Evolutionary conservation across 2,888 invertebrate species (phyloP).

Genomic region (Lobophora halterata): DNA sequence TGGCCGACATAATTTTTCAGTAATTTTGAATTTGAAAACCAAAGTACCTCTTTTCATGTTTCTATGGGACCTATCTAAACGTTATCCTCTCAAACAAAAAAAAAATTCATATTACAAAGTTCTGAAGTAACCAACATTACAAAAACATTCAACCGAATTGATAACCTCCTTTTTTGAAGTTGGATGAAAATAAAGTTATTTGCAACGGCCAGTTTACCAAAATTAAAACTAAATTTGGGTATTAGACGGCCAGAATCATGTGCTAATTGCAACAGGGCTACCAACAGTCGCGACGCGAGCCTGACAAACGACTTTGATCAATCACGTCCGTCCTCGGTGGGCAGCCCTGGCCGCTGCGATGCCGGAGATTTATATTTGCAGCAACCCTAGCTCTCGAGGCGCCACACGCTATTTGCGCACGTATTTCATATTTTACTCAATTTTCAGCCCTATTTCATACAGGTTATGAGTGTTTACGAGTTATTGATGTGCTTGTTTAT

Average conservation of each 20-base stretch:
- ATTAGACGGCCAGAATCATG: slow-evolving; percentile 73
- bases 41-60: too few relatives aligned
- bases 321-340: slow-evolving; percentile 71
- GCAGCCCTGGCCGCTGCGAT: slow-evolving; percentile 63
- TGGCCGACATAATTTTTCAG: too few relatives aligned
- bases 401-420: slow-evolving; percentile 17
- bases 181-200: too few relatives aligned
- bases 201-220: slow-evolving; percentile 44
- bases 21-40: too few relatives aligned
- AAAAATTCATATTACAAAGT: too few relatives aligned
- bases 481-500: slow-evolving; percentile 20
- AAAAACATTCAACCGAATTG: too few relatives aligned
- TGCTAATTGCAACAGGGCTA: slow-evolving; percentile 71
- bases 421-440: slow-evolving; percentile 16
- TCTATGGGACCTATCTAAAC: too few relatives aligned
- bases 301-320: slow-evolving; percentile 79
- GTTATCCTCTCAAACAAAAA: too few relatives aligned
- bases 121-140: too few relatives aligned
- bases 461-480: slow-evolving; percentile 20
- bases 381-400: slow-evolving; percentile 60
- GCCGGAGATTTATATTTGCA: slow-evolving; percentile 55
- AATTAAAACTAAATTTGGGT: slow-evolving; percentile 71
- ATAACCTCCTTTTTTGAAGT: too few relatives aligned
- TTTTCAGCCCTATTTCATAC: slow-evolving; percentile 24
- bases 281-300: slow-evolving; percentile 71